Conservation (phyloP, 1,140 invertebrate genomes). For the Ruditapes philippinarum region DNA sequence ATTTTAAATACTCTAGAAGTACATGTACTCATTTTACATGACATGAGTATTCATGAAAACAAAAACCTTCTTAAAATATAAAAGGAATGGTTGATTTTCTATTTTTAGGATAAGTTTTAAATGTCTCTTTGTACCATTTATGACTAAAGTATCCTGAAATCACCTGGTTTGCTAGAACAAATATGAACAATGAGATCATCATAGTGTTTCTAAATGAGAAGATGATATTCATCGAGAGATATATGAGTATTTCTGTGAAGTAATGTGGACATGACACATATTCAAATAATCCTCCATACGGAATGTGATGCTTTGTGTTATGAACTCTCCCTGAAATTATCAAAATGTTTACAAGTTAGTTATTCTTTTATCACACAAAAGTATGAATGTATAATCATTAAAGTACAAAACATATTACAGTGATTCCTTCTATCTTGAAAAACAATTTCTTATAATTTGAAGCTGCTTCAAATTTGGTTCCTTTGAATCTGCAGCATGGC, state of each 20-base stretch:
- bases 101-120: constrained; percentile 92
- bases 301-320: constrained; percentile 92
- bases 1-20: no score
- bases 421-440: no score
- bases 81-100: constrained; percentile 91
- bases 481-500: no score
- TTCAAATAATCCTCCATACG: constrained; percentile 92
- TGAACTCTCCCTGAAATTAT: constrained; percentile 88
- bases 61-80: no score
- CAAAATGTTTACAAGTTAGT: no score
- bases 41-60: no score
- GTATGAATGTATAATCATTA: no score
- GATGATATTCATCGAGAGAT: constrained; percentile 90
- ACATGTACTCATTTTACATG: no score
- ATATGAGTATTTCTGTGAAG: constrained; percentile 94
- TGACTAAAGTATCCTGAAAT: constrained; percentile 92
- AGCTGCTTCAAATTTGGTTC: no score
- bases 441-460: no score
- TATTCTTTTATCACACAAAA: no score
- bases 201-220: constrained; percentile 88
- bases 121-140: constrained; percentile 93
- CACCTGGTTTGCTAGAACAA: constrained; percentile 95
- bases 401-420: no score
- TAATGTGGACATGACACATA: constrained; percentile 94
- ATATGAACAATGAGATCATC: constrained; percentile 90